These are phyloP conservation scores for Myrmecophaga tridactyla DNA, from an alignment of 2,113 vertebrate species.

Conservation along the genomic window DNA sequence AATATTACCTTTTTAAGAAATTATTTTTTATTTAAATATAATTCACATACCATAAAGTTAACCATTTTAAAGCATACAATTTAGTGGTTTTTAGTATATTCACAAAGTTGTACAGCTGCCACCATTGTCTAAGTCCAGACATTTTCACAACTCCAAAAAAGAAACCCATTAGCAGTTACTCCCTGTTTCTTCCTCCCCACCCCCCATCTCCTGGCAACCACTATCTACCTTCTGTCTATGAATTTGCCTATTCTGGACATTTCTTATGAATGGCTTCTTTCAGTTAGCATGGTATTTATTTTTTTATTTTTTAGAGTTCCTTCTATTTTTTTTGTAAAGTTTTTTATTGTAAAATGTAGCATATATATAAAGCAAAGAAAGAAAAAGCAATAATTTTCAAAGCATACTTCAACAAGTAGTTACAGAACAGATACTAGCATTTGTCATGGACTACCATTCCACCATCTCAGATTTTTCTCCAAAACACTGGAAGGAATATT, in stretches of 20 bases:
- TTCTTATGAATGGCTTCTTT: background rate
- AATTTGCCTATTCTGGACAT: background rate
- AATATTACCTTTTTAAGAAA: background rate
- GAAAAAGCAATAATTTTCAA: no score
- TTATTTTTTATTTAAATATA: constrained; percentile 1
- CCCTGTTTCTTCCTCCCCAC: accelerated
- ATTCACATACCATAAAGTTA: background rate
- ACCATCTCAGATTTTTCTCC: no score
- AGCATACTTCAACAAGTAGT: no score
- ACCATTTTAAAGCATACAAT: background rate
- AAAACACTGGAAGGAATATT: no score
- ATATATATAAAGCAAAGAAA: no score
- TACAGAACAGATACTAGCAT: no score
- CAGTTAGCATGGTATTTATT: no score
- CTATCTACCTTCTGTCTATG: background rate
- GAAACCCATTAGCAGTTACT: background rate
- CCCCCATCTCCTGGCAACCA: background rate
- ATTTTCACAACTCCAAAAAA: background rate
- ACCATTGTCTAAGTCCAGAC: background rate
- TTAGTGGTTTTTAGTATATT: background rate
- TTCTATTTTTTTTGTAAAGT: no score
- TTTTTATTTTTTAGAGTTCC: no score
- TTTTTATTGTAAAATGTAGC: no score
- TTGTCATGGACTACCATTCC: no score
- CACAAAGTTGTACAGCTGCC: background rate